Conservation (phyloP, 2,888 invertebrate genomes). For the Phalera bucephala region DNA sequence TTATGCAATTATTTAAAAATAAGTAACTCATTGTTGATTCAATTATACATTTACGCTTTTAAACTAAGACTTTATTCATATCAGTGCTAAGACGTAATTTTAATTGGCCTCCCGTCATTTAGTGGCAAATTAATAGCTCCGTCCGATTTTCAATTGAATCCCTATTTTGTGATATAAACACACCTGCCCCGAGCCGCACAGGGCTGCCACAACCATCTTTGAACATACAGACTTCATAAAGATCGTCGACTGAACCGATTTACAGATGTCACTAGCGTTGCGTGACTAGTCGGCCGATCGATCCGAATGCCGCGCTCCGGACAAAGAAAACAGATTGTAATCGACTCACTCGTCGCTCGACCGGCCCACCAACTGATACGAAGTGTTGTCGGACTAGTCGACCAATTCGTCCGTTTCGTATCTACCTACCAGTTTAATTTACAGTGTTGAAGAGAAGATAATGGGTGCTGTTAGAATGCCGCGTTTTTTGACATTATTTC, state of each 20-base stretch:
- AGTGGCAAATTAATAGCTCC: slow-evolving; percentile 46
- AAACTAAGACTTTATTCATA: too few relatives aligned
- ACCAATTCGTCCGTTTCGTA: slow-evolving; percentile 46
- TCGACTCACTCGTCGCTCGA: slow-evolving; percentile 40
- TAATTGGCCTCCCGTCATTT: slow-evolving; percentile 35
- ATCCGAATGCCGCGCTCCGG: slow-evolving; percentile 48
- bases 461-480: slow-evolving; percentile 68
- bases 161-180: slow-evolving; percentile 47
- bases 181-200: slow-evolving; percentile 51
- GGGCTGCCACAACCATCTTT: slow-evolving; percentile 47
- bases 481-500: slow-evolving; percentile 52
- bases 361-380: slow-evolving; percentile 32
- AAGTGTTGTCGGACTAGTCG: slow-evolving; percentile 45
- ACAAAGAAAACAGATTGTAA: slow-evolving; percentile 78
- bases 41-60: too few relatives aligned
- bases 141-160: slow-evolving; percentile 55
- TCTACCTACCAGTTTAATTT: slow-evolving; percentile 71
- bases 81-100: slow-evolving; percentile 24
- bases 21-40: too few relatives aligned
- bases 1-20: too few relatives aligned
- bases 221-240: slow-evolving; percentile 43
- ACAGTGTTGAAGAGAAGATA: slow-evolving; percentile 73
- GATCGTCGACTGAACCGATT: slow-evolving; percentile 45
- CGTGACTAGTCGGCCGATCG: slow-evolving; percentile 44
- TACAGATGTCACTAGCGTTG: slow-evolving; percentile 44